Evolutionary conservation across 2,888 invertebrate genomes (phyloP), one percentile per base, ranked within the genome.

Genomic region (Lomographa bimaculata): DNA sequence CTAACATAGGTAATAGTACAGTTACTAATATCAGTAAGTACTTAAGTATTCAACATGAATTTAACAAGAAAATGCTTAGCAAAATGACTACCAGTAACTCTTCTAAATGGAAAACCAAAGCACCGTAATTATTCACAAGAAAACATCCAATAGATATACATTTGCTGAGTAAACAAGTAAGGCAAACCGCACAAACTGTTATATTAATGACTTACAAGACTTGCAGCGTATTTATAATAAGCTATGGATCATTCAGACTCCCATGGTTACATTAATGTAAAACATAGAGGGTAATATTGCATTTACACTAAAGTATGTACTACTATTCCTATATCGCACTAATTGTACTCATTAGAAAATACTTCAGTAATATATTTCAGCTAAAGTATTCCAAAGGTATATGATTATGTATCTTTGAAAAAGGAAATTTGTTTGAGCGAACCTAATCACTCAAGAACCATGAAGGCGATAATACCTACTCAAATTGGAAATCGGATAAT

Each of bases 181-280:
- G 30, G 12, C 21, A 44, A 37, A 41, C 42, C 41, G 27, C 35
- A 38, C 21, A 26, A 45, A 48, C 50, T 32, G 43, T 38, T 43
- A 47, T 30, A 25, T 39, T 35, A 30, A 44, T 41, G 41, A 33
- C 28, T 37, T 37, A 10, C 10, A 20, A 28, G 33, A 27, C 16
- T 28, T 27, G 5, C 17, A 29, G 27, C 21, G 12, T 34, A 24
- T 23, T 29, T 40, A 27, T 24, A 29, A 34, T 23, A 18, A 33
- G 33, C 19, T 14, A 19, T 19, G 7, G 10, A 24, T 18, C 10
- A 14, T 34, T 9, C 18, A 21, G 21, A 26, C 29, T 46, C 29
- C 43, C 42, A 41, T 28, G 44, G 49, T 34, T 29, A 29, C 36
- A 20, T 28, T 38, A 36, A 30, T 38, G 14, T 16, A 17, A 27